phyloP scores from a whole-genome alignment of 2,113 vertebrate species.

The Dipodomys stephensi region DNA sequence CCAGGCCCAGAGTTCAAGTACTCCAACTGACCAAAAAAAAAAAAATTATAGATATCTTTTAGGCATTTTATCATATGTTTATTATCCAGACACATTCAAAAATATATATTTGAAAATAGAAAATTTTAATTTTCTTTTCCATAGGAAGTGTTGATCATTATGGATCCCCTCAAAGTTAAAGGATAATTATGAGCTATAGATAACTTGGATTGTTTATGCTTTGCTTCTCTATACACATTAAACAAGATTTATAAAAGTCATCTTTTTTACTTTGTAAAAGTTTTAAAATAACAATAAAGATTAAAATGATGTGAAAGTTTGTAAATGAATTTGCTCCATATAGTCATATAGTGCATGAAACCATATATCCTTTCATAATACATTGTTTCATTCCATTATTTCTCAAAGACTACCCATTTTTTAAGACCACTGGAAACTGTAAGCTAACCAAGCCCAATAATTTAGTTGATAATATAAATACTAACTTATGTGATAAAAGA shows the following conservation, averaged over 20 bases:
- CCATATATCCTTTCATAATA: too few species aligned
- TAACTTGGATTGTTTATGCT: slow-evolving; percentile 45
- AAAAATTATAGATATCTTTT: too few species aligned
- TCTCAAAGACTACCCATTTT: neutral
- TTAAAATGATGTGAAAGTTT: neutral
- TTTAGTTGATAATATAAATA: neutral
- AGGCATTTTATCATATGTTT: neutral
- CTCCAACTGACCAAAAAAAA: too few species aligned
- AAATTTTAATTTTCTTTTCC: neutral
- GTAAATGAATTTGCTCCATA: accelerated
- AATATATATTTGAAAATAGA: neutral
- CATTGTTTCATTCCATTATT: neutral
- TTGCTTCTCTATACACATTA: slow-evolving; percentile 31
- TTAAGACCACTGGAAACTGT: neutral
- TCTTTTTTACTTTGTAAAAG: slow-evolving; percentile 31
- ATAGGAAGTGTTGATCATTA: neutral
- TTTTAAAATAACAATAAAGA: neutral
- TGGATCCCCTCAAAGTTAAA: neutral
- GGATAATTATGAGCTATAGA: neutral
- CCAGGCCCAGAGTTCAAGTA: too few species aligned
- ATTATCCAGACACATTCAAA: neutral
- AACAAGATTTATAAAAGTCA: slow-evolving; percentile 52
- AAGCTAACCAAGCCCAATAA: neutral
- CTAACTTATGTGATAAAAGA: too few species aligned
- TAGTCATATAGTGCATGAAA: neutral